Conservation (phyloP, 2,797 vertebrate species). For the Phrynocephalus forsythii region DNA sequence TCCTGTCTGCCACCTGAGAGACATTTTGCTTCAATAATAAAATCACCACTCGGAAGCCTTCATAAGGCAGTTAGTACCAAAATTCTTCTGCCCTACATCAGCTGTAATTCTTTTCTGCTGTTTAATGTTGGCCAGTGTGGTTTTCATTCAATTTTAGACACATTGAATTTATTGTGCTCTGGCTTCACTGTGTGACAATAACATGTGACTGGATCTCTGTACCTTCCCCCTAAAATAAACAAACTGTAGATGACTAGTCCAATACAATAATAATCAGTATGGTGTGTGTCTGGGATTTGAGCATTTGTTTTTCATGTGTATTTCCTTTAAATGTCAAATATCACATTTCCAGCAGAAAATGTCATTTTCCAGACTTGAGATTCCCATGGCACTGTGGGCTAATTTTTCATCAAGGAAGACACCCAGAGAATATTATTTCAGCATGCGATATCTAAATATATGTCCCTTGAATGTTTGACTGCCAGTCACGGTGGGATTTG, state of each 20-base stretch:
- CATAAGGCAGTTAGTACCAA: neutral
- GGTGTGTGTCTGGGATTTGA: neutral
- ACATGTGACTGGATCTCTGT: constrained; percentile 12
- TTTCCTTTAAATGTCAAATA: constrained; percentile 33
- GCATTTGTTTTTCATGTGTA: constrained; percentile 14
- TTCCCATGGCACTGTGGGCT: constrained; percentile 1
- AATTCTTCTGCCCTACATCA: constrained; percentile 7
- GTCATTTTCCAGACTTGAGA: constrained; percentile 19
- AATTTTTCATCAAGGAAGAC: constrained; percentile 4
- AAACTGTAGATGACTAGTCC: constrained; percentile 34
- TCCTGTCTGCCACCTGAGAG: neutral
- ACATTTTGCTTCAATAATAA: neutral
- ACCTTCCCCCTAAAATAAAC: constrained; percentile 27
- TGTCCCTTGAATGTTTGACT: constrained; percentile 13
- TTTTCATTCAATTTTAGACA: constrained; percentile 31
- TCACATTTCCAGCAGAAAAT: constrained; percentile 22
- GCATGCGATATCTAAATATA: neutral
- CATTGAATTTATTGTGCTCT: constrained; percentile 32
- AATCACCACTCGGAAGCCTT: neutral
- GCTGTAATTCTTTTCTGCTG: constrained; percentile 40
- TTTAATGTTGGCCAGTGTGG: constrained; percentile 34
- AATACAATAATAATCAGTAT: constrained; percentile 49
- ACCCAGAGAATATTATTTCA: constrained; percentile 5
- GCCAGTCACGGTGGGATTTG: constrained; percentile 11
- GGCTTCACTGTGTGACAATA: constrained; percentile 28